phyloP scores from a whole-genome alignment of 2,113 vertebrate genomes.

The Mormyrus lacerda region DNA sequence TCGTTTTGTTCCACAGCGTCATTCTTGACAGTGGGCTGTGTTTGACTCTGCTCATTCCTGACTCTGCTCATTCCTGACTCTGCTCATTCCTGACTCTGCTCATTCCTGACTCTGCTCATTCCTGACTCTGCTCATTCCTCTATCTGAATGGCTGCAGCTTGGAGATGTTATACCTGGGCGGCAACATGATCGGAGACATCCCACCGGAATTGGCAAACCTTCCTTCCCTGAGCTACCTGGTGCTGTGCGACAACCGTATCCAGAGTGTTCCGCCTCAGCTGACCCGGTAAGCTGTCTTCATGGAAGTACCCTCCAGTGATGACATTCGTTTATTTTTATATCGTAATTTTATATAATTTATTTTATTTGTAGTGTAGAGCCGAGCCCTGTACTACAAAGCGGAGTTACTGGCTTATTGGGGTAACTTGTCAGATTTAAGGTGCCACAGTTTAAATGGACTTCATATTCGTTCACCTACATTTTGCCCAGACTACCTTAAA shows the following conservation, averaged over 20 bases:
- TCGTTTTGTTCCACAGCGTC: background rate
- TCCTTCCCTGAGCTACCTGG: constrained; percentile 82
- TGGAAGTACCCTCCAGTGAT: background rate
- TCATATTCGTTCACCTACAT: too few species aligned
- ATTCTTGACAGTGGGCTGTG: background rate
- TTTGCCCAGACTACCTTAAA: too few species aligned
- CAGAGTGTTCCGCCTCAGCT: constrained; percentile 93
- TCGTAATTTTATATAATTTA: too few species aligned
- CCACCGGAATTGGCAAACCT: constrained; percentile 89
- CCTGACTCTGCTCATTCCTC: background rate
- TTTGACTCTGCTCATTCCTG: background rate
- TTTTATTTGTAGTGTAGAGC: background rate
- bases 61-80: too few species aligned
- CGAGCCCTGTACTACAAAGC: too few species aligned
- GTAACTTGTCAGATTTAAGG: too few species aligned
- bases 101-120: too few species aligned
- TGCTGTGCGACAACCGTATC: constrained; percentile 95
- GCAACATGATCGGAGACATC: constrained; percentile 88
- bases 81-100: too few species aligned
- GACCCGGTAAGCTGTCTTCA: constrained; percentile 70
- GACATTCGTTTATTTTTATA: background rate
- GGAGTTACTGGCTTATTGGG: too few species aligned
- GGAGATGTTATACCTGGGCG: constrained; percentile 91
- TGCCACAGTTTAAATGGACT: too few species aligned
- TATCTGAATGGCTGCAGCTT: constrained; percentile 62